Percentiles rank a stretch among this genome's conserved stretches.
These are phyloP conservation scores for Dexiosoma caninum DNA, from an alignment of 2,888 invertebrate species.

Conservation along the genomic window DNA sequence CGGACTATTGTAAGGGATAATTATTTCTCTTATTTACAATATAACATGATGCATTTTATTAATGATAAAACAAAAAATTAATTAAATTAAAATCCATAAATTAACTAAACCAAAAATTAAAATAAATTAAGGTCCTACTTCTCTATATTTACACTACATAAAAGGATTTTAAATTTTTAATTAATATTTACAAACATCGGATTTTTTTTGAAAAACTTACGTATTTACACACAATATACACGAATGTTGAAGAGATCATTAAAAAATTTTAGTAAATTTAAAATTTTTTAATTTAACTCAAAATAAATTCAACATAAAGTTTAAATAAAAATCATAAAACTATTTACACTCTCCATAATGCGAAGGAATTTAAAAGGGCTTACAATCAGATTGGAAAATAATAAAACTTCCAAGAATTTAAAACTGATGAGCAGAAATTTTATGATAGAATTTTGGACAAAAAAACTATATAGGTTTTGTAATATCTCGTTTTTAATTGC, in stretches of 20 bases:
- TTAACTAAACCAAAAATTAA: slow-evolving; percentile 15
- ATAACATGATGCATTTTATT: slow-evolving; percentile 22
- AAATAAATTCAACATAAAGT: slow-evolving; percentile 35
- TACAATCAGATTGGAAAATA: neutral
- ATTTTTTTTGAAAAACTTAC: slow-evolving; percentile 16
- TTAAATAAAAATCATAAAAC: neutral
- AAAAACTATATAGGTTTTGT: too few relatives aligned
- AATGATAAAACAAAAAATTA: neutral
- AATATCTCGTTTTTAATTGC: too few relatives aligned
- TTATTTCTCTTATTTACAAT: slow-evolving; percentile 47
- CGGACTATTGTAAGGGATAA: slow-evolving; percentile 6
- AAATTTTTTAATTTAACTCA: slow-evolving; percentile 72
- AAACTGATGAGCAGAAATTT: neutral
- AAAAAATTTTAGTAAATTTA: slow-evolving; percentile 67
- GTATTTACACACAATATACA: slow-evolving; percentile 64
- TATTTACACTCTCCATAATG: slow-evolving; percentile 58
- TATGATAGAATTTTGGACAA: neutral
- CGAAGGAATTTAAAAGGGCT: neutral
- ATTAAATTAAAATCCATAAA: slow-evolving; percentile 7
- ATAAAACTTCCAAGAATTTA: neutral
- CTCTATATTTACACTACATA: slow-evolving; percentile 15
- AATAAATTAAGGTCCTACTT: neutral
- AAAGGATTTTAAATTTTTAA: slow-evolving; percentile 16
- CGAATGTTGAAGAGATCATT: slow-evolving; percentile 74
- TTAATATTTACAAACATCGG: slow-evolving; percentile 22